A percentile compares a stretch with the other conserved stretches of the same genome.
These are phyloP conservation scores for Calameuta idolon DNA, from an alignment of 2,888 invertebrate species.

Conservation along the genomic window DNA sequence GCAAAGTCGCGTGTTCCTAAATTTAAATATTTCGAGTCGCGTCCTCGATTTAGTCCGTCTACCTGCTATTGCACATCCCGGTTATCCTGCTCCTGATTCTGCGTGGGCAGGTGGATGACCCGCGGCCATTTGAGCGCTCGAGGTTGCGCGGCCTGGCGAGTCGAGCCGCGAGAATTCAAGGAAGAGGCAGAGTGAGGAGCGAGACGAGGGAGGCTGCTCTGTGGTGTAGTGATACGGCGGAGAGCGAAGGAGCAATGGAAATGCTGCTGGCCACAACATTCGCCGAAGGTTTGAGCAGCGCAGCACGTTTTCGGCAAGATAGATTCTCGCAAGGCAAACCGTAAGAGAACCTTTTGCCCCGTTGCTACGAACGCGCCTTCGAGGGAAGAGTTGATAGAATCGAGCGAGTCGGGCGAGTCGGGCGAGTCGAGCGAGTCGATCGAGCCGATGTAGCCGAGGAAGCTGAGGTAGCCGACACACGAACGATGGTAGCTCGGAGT, in stretches of 20 bases:
- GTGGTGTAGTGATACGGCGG: too few relatives aligned
- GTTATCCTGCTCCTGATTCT: slow-evolving; percentile 7
- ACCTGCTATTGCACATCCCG: too few relatives aligned
- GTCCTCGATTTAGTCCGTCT: too few relatives aligned
- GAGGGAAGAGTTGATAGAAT: too few relatives aligned
- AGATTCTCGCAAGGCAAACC: slow-evolving; percentile 7
- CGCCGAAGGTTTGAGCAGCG: too few relatives aligned
- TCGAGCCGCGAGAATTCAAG: not conserved
- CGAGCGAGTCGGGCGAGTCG: not conserved
- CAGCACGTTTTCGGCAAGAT: slow-evolving; percentile 9
- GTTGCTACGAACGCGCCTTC: not conserved
- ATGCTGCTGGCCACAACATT: too few relatives aligned
- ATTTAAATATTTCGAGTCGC: too few relatives aligned
- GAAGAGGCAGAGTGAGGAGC: slow-evolving; percentile 8
- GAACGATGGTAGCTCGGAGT: not conserved
- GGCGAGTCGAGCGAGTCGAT: not conserved
- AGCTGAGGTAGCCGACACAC: not conserved
- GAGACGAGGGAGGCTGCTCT: not conserved
- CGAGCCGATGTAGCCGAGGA: not conserved
- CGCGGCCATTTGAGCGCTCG: slow-evolving; percentile 26
- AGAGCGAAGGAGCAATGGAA: too few relatives aligned
- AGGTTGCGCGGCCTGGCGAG: slow-evolving; percentile 16
- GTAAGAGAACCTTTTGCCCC: not conserved
- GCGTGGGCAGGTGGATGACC: slow-evolving; percentile 30
- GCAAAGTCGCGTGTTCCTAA: too few relatives aligned